These are phyloP conservation scores for Epizoanthus scotinus DNA, from an alignment of 92 coral and sea anemone genomes.

Conservation along the genomic window DNA sequence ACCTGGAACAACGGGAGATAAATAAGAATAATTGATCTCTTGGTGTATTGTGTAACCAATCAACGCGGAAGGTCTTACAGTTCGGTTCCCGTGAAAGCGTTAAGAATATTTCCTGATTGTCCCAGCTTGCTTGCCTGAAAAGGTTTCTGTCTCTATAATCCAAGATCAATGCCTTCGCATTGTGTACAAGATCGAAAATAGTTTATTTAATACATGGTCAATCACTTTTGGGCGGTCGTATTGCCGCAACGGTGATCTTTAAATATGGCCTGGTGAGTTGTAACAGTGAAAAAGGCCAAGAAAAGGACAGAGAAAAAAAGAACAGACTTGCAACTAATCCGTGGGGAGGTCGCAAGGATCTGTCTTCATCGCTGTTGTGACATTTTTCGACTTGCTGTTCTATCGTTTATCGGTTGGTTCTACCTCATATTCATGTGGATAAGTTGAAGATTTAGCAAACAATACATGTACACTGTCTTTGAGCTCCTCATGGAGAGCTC, in stretches of 20 bases:
- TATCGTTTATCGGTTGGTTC: background rate
- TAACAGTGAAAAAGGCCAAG: background rate
- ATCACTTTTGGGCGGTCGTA: too few relatives aligned
- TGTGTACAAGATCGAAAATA: too few relatives aligned
- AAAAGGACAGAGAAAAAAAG: background rate
- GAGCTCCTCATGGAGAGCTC: conserved; percentile 21
- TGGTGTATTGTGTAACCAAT: conserved; percentile 12
- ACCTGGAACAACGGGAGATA: conserved; percentile 33
- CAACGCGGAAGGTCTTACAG: background rate
- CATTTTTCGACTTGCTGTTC: background rate
- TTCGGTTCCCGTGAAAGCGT: background rate
- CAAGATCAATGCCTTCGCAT: too few relatives aligned
- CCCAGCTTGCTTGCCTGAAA: too few relatives aligned
- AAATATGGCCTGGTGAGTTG: background rate
- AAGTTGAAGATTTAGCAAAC: background rate
- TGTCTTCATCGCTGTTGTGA: background rate
- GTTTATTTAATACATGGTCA: too few relatives aligned
- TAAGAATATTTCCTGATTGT: too few relatives aligned
- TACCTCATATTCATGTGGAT: background rate
- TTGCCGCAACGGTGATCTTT: too few relatives aligned
- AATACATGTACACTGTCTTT: background rate
- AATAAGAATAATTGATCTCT: conserved; percentile 3
- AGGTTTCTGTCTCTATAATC: too few relatives aligned
- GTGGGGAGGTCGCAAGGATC: background rate
- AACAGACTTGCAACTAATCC: background rate